Conservation (phyloP, 2,113 vertebrate species). For the Gopherus flavomarginatus region DNA sequence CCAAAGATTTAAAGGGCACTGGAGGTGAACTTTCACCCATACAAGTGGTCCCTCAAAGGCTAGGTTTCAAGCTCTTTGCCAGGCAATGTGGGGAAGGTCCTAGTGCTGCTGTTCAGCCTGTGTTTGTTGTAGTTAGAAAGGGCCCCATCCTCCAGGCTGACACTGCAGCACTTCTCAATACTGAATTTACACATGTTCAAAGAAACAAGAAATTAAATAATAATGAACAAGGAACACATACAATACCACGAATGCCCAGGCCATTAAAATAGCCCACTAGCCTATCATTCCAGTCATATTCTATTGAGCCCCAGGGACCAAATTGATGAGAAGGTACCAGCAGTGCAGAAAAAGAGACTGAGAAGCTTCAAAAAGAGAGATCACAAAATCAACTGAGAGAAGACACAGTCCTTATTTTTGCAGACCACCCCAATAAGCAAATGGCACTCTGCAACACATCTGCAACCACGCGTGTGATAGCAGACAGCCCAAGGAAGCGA, state of each 20-base stretch:
- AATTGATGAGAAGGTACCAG: background rate
- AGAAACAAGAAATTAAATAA: background rate
- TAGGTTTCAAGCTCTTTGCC: background rate
- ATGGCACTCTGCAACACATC: background rate
- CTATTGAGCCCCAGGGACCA: background rate
- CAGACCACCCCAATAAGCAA: background rate
- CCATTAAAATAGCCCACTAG: background rate
- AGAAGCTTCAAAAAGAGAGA: too few species aligned
- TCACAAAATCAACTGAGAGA: background rate
- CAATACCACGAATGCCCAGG: background rate
- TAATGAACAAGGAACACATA: background rate
- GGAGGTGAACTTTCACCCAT: too few species aligned
- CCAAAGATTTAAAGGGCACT: too few species aligned
- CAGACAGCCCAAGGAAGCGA: background rate
- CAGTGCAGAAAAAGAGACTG: background rate
- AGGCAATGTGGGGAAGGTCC: background rate
- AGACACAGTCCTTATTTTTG: background rate
- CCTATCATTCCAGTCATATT: background rate
- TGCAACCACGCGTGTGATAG: background rate
- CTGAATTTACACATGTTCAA: too few species aligned
- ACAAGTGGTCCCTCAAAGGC: too few species aligned
- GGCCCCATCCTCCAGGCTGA: background rate
- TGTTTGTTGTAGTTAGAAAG: background rate
- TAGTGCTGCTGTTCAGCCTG: background rate
- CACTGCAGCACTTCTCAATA: background rate